Evolutionary conservation across 2,888 invertebrate genomes (phyloP), one percentile per base, ranked within the genome.

Genomic region (Tipula unca): DNA sequence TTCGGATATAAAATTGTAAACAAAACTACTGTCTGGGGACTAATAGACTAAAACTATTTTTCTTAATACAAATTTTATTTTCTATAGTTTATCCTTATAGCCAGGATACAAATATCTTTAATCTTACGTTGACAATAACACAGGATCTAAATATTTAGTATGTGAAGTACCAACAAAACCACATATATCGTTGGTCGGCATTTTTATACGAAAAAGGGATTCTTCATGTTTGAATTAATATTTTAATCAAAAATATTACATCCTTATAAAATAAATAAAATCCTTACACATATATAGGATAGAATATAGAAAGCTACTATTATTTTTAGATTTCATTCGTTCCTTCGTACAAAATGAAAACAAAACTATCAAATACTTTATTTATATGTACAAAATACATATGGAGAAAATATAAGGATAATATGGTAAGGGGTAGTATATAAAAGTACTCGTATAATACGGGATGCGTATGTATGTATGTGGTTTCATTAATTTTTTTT

Each of bases 401-500:
- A 32, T 5, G 6, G 32, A 32, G 32, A 32, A 32, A 32, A 32
- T n/a, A n/a, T 32, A 1, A 32, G 32, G 32, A 32, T 32, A 32
- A 32, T 25, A 25, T 69, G 20, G 69, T 69, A 8, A 25, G 25
- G 69, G 25, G 13, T 25, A 3, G 2, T n/a, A n/a, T n/a, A n/a
- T n/a, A n/a, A 32, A 32, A 5, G 13, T 48, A 6, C 48, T 48
- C 17, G 17, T 48, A 48, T 48, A 0, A 48, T n/a, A 25, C 25
- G 25, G 25, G 69, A 25, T 69, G 69, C 69, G 69, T 25, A 25
- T 69, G 10, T 32, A 32, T n/a, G n/a, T 3, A 69, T 69, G 69
- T 69, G 69, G 69, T 69, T 69, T 69, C 69, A 69, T 69, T 69
- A 69, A 48, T 69, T 69, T 69, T 69, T 25, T 69, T 69, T 69